These are phyloP conservation scores for Drosophila melanica DNA, from an alignment of 1,140 invertebrate species.

Conservation along the genomic window DNA sequence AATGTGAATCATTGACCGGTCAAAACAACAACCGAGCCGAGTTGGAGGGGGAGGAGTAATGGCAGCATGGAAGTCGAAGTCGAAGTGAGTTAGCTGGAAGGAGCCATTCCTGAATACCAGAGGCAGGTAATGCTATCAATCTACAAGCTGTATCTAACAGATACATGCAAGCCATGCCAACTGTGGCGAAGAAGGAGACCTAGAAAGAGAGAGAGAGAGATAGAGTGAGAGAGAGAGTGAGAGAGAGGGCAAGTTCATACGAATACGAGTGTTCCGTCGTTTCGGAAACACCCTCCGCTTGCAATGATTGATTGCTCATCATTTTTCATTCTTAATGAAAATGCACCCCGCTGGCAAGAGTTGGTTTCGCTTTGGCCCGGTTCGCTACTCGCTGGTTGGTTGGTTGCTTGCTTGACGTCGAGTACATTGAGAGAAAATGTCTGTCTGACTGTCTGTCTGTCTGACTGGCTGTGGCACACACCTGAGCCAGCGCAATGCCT, in stretches of 20 bases:
- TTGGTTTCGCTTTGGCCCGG: slow-evolving; percentile 52
- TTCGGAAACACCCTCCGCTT: slow-evolving; percentile 79
- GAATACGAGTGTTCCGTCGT: slow-evolving; percentile 36
- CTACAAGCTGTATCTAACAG: slow-evolving; percentile 76
- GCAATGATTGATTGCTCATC: slow-evolving; percentile 84
- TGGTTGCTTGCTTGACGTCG: slow-evolving; percentile 41
- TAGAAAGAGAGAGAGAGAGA: slow-evolving; percentile 20
- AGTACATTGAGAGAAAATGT: slow-evolving; percentile 32
- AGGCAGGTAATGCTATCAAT: slow-evolving; percentile 83
- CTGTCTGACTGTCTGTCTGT: slow-evolving; percentile 13
- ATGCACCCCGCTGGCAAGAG: slow-evolving; percentile 84
- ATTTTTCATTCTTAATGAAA: slow-evolving; percentile 85
- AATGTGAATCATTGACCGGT: slow-evolving; percentile 73
- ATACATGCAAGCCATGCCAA: slow-evolving; percentile 38
- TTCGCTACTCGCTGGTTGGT: slow-evolving; percentile 50
- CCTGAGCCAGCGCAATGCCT: slow-evolving; percentile 58
- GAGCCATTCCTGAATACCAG: slow-evolving; percentile 75
- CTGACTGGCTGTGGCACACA: slow-evolving; percentile 54
- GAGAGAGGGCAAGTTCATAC: slow-evolving; percentile 21
- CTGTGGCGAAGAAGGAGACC: slow-evolving; percentile 26
- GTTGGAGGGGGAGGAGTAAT: slow-evolving; percentile 13
- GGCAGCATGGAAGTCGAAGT: slow-evolving; percentile 41
- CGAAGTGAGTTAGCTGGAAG: slow-evolving; percentile 28
- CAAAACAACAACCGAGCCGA: slow-evolving; percentile 36
- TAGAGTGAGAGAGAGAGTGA: slow-evolving; percentile 22